Conservation (phyloP, 2,797 vertebrate genomes). For the Enteromius argenteus region DNA sequence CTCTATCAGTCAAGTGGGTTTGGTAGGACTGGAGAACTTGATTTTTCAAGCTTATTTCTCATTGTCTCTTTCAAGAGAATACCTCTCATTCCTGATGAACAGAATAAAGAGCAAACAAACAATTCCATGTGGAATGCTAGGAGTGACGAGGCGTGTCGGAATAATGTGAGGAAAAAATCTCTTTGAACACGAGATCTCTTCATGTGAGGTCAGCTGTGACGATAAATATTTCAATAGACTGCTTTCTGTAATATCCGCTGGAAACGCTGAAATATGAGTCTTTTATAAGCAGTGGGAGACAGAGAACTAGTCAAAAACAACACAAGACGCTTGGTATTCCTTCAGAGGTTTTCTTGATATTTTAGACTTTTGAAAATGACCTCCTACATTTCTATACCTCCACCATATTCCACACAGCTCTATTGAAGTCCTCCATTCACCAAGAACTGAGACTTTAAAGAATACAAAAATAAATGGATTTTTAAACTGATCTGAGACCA, state of each 20-base stretch:
- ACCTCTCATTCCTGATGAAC: conserved; percentile 5
- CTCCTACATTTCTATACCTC: not conserved
- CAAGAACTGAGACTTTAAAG: not conserved
- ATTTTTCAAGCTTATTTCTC: not conserved
- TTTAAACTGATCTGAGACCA: not conserved
- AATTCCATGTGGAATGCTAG: not conserved
- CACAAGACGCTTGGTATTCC: not conserved
- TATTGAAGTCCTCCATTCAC: not conserved
- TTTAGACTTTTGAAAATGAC: not conserved
- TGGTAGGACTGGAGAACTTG: not conserved
- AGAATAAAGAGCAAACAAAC: conserved; percentile 20
- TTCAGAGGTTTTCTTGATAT: not conserved
- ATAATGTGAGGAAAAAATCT: conserved; percentile 8
- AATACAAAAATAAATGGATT: not conserved
- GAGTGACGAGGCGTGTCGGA: conserved; percentile 19
- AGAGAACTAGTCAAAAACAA: conserved; percentile 1
- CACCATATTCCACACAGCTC: not conserved
- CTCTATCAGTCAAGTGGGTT: conserved; percentile 18
- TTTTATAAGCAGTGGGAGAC: conserved; percentile 1
- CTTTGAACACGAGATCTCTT: conserved; percentile 29
- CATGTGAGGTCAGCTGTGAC: conserved; percentile 33
- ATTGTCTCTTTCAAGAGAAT: conserved; percentile 6
- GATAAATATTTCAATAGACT: conserved; percentile 30
- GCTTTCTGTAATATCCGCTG: conserved; percentile 16
- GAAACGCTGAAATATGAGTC: conserved; percentile 18